Percentiles rank a stretch among this genome's conserved stretches.
These are phyloP conservation scores for Callinectes sapidus DNA, from an alignment of 2,888 invertebrate species.

Conservation along the genomic window DNA sequence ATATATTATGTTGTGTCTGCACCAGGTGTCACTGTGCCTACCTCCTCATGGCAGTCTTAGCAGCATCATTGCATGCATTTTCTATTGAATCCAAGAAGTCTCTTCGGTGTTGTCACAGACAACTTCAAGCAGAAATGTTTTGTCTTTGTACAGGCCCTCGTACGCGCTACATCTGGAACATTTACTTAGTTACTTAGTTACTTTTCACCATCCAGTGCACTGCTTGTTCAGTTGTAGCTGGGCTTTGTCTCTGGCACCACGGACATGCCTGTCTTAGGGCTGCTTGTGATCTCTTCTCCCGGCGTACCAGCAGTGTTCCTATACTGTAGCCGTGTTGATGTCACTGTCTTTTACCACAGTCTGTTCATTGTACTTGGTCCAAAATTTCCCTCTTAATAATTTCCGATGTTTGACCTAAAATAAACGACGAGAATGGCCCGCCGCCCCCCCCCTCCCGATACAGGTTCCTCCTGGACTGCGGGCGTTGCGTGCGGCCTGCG, in stretches of 20 bases:
- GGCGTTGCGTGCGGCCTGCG: slow-evolving; percentile 8
- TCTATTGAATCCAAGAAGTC: background rate
- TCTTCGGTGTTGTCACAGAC: slow-evolving; percentile 12
- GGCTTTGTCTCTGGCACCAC: slow-evolving; percentile 20
- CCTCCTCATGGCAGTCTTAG: background rate
- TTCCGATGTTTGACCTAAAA: background rate
- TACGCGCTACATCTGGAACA: background rate
- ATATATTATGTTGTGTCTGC: background rate
- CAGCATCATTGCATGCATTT: slow-evolving; percentile 32
- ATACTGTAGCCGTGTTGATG: slow-evolving; percentile 26
- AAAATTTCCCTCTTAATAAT: background rate
- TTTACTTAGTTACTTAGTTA: slow-evolving; percentile 1
- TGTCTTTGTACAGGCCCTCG: background rate
- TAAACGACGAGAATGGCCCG: slow-evolving; percentile 9
- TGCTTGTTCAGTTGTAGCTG: slow-evolving; percentile 20
- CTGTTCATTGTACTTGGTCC: background rate
- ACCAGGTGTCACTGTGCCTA: background rate
- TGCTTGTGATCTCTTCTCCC: slow-evolving; percentile 18
- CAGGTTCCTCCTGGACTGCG: background rate
- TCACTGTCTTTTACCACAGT: background rate
- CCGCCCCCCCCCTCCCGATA: background rate
- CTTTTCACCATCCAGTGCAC: background rate
- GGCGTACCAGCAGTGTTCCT: background rate
- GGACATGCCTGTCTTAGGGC: background rate
- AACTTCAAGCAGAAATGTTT: background rate